Conservation (phyloP, 2,797 vertebrate genomes). For the Mallotus villosus region DNA sequence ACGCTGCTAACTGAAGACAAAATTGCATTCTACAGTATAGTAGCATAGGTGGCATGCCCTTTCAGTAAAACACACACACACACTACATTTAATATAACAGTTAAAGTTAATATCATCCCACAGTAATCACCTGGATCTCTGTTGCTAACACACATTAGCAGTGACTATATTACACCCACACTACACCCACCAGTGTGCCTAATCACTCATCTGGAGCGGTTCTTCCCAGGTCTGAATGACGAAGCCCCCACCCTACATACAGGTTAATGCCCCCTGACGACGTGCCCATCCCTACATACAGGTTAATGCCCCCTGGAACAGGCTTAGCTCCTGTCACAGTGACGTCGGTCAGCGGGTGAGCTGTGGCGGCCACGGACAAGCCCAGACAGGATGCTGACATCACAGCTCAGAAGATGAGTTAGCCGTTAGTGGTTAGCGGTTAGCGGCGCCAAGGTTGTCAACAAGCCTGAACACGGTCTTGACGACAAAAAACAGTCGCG, state of each 20-base stretch:
- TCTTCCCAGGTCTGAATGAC: slow-evolving; percentile 59
- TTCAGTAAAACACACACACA: slow-evolving; percentile 25
- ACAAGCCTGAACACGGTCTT: slow-evolving; percentile 48
- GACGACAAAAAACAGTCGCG: slow-evolving; percentile 57
- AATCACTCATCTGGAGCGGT: slow-evolving; percentile 68
- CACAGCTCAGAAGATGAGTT: slow-evolving; percentile 48
- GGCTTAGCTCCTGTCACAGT: slow-evolving; percentile 59
- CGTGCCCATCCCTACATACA: slow-evolving; percentile 56
- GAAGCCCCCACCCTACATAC: slow-evolving; percentile 56
- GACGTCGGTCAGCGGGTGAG: slow-evolving; percentile 1
- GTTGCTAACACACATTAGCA: slow-evolving; percentile 22
- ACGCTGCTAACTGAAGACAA: slow-evolving; percentile 27
- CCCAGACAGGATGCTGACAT: slow-evolving; percentile 53
- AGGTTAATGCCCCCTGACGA: slow-evolving; percentile 69
- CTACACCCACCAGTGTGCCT: slow-evolving; percentile 46
- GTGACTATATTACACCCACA: slow-evolving; percentile 28
- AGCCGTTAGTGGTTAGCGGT: slow-evolving; percentile 44
- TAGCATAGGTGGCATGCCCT: no score
- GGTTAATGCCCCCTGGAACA: slow-evolving; percentile 67
- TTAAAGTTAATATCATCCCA: slow-evolving; percentile 3
- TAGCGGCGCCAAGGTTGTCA: slow-evolving; percentile 46
- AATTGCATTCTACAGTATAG: slow-evolving; percentile 38
- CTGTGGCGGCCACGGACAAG: slow-evolving; percentile 54
- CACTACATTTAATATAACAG: slow-evolving; percentile 3
- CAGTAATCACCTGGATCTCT: slow-evolving; percentile 18